These are phyloP conservation scores for Numida meleagris DNA, from an alignment of 2,113 vertebrate species.

Conservation along the genomic window DNA sequence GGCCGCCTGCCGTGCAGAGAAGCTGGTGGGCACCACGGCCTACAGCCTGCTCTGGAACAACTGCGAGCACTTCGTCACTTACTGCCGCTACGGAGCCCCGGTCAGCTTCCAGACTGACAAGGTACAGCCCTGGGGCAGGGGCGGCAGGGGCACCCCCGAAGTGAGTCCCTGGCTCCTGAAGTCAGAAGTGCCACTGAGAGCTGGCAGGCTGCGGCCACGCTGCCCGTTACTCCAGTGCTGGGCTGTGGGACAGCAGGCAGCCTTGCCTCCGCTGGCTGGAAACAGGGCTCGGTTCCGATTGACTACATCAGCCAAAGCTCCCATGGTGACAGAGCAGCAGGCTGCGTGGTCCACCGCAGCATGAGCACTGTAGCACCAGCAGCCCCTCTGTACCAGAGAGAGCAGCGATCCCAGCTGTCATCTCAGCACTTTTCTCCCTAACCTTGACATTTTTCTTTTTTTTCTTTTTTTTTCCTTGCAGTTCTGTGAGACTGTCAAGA, in stretches of 20 bases:
- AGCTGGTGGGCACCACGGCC: conserved; percentile 79
- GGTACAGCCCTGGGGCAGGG: conserved; percentile 73
- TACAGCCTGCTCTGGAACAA: conserved; percentile 97
- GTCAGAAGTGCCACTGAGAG: background rate
- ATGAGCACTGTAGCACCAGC: background rate
- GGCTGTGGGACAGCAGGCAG: background rate
- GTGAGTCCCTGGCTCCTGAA: background rate
- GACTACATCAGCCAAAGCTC: background rate
- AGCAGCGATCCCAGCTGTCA: background rate
- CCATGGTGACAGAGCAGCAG: background rate
- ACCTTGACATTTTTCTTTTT: background rate
- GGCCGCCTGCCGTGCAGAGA: conserved; percentile 86
- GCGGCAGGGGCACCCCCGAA: too few relatives aligned
- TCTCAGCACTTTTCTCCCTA: background rate
- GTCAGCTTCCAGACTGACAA: conserved; percentile 88
- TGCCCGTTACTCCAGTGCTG: background rate
- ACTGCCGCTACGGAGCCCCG: conserved; percentile 88
- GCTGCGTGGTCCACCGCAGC: background rate
- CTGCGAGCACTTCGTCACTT: conserved; percentile 94
- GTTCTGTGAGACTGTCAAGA: conserved; percentile 91
- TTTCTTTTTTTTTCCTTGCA: conserved; percentile 48
- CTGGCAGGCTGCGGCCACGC: too few relatives aligned
- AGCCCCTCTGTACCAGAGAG: accelerated
- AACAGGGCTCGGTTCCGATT: background rate
- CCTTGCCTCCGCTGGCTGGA: background rate